Evolutionary conservation across 2,797 vertebrate genomes (phyloP), one percentile per base, ranked within the genome.

Genomic region (Acrossocheilus wenchowensis): DNA sequence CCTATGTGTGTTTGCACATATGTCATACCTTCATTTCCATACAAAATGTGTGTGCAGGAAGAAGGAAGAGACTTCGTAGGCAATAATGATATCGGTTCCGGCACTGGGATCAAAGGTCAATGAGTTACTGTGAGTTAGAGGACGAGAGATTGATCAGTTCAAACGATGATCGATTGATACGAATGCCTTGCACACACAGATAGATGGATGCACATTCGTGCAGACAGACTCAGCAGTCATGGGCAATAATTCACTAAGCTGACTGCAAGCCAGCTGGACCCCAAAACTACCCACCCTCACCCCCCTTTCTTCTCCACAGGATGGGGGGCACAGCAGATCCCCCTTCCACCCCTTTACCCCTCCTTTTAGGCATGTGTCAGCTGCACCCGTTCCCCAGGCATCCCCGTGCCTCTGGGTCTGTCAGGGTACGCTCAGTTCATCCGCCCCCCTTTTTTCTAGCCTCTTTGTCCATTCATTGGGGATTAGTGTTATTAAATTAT

Each of bases 401-500:
- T 78, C 83, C 81, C 66, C 86, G 86, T 82, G 82, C 83, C 87
- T 71, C 6, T 69, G 84, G 81, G 89, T 88, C 82, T 88, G 92
- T 91, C 83, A 82, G 91, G 43, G 77, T 88, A 72, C 66, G 87
- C 91, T 90, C 92, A 72, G 92, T 94, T 92, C 80, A 26, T 41
- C 66, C 2, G 2, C 80, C 48, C 92, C 43, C 92, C 89, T 17
- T 93, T 87, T 87, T 90, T 87, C 91, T 89, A 57, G 91, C 79
- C 90, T 87, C 93, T 93, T 93, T 93, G 92, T 92, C 91, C 90
- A 91, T 93, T 94, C 93, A 94, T 93, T 94, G 93, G 93, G 93
- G 94, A 95, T 96, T 95, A 94, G 94, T 94, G 93, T 95, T 95
- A 95, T 95, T 95, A 94, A 95, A 95, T 96, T 95, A 95, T 94